Conservation (phyloP, 2,113 vertebrate genomes). For the Herpetotheres cachinnans region DNA sequence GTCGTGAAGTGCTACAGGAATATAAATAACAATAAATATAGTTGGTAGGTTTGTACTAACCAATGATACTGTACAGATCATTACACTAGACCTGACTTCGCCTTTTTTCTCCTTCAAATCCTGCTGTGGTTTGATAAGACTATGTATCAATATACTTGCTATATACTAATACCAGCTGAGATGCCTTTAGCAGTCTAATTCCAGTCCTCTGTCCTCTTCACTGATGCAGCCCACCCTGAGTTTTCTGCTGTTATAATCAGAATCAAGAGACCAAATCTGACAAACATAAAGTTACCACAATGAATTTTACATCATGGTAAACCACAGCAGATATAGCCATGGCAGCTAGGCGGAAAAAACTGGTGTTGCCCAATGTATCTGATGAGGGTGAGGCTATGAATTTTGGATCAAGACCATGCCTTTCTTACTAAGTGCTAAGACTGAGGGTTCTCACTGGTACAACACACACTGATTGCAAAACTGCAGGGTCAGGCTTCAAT, state of each 20-base stretch:
- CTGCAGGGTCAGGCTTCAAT: background rate
- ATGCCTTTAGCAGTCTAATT: background rate
- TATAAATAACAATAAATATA: background rate
- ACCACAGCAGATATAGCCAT: background rate
- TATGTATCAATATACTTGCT: background rate
- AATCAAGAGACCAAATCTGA: background rate
- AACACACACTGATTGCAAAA: background rate
- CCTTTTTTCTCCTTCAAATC: background rate
- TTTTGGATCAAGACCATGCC: background rate
- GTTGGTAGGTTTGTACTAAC: background rate
- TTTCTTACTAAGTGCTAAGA: background rate
- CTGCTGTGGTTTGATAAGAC: background rate
- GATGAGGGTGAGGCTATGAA: background rate
- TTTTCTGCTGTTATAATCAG: background rate
- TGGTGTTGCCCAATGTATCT: background rate
- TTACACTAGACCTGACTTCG: background rate
- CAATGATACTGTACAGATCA: background rate
- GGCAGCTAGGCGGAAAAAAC: background rate
- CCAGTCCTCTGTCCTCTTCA: background rate
- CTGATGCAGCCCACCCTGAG: background rate
- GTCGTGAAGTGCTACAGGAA: background rate
- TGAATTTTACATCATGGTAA: background rate
- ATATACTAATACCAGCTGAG: background rate
- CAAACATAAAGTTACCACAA: background rate
- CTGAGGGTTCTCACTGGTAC: background rate